Evolutionary conservation across 2,888 invertebrate species (phyloP).

Genomic region (Drosophila mimica): DNA sequence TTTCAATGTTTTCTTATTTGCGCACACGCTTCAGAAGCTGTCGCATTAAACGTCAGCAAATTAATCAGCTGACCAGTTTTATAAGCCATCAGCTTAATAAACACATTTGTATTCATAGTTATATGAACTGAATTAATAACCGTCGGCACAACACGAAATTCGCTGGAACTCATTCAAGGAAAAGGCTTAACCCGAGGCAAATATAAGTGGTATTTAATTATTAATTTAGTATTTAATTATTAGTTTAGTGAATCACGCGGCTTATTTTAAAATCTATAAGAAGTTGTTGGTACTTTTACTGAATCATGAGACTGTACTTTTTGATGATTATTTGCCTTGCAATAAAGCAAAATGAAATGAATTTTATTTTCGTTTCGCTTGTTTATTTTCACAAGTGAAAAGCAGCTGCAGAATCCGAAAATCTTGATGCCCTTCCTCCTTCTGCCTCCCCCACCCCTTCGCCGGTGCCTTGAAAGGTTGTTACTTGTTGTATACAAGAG

Average conservation of each 20-base stretch:
- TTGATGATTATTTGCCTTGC: conserved; percentile 34
- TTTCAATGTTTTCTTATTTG: conserved; percentile 2
- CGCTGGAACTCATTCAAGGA: conserved; percentile 2
- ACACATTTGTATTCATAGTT: conserved; percentile 1
- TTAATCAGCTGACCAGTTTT: conserved; percentile 26
- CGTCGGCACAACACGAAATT: not conserved
- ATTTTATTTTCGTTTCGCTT: conserved; percentile 52
- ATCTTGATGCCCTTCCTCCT: not conserved
- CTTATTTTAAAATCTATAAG: not conserved
- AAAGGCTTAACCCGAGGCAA: not conserved
- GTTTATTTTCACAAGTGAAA: conserved; percentile 62
- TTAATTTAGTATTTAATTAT: no score
- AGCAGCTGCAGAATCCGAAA: conserved; percentile 17
- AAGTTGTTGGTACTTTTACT: conserved; percentile 5
- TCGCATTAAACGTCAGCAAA: not conserved
- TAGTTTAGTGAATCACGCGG: not conserved
- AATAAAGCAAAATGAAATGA: conserved; percentile 28
- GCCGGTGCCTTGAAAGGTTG: not conserved
- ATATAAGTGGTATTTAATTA: not conserved
- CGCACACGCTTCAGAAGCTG: not conserved
- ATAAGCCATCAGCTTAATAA: not conserved
- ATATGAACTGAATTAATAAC: conserved; percentile 3
- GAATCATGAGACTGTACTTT: conserved; percentile 26
- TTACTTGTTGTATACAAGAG: conserved; percentile 12
- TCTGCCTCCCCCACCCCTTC: not conserved